Base-by-base conservation (phyloP, 2,113 vertebrate genomes). In the Myiopsitta monachus region DNA sequence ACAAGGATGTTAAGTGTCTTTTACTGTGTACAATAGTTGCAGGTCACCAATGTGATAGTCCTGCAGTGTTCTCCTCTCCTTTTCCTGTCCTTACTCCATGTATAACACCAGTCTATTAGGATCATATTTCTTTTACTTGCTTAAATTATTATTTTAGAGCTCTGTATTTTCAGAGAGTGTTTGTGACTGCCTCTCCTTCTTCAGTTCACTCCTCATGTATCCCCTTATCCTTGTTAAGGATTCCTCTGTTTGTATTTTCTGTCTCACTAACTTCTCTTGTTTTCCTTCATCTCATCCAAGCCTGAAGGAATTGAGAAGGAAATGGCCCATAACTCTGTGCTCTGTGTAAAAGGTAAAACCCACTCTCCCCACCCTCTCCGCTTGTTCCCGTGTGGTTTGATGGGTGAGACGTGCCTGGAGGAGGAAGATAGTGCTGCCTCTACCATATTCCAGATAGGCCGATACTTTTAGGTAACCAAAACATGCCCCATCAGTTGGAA, bases 221-320 rank as follows among this genome's bases (percentile, higher is more conserved):
- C 8, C 4, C 3, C 78, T 62, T 51, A 11, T 18, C 54, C 15
- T 43, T 92, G 11, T 49, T 59, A 28, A 90, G 63, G 36, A 88
- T 59, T 83, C 44, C 30, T 72, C 63, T 86, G 23, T 33, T 57
- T n/a, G 1, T 77, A 24, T 47, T 88, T 77, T 27, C 17, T 62
- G 8, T 86, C 28, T 86, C 64, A 59, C 46, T 95, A 81, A 95
- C 59, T 93, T 89, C 44, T 95, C 68, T 92, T 87, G 38, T 72
- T 64, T 95, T 73, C 39, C 33, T 87, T 81, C 24, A 51, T 64
- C 63, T 70, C 41, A 83, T 39, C 11, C 77, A 83, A 98, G 98
- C 97, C 98, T 75, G 98, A 97, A 97, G 98, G 98, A 91, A 0
- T 98, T 62, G 94, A 97, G 84, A 98, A 91, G 36, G 98, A 98